Base-by-base conservation (phyloP, 2,797 vertebrate genomes). In the Mustela erminea region DNA sequence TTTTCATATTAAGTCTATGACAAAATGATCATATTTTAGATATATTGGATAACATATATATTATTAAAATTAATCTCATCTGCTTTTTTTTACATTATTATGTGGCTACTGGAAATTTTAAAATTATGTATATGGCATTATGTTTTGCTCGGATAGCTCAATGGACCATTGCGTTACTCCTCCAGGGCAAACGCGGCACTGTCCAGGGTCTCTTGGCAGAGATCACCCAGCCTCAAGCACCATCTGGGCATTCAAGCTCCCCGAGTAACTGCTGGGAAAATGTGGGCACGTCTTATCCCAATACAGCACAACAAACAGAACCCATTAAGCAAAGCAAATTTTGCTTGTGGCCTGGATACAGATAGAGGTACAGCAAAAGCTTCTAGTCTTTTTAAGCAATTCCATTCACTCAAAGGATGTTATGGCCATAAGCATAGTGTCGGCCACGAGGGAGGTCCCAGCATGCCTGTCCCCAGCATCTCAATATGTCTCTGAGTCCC, bases 381-480 rank as follows among this genome's bases (percentile, higher is more conserved):
- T 32, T 70, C 94, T 52, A 62, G 58, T 93, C n/a, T 20, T 90
- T 95, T 70, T 11, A 96, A 96, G 85, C 49, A 84, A 84, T 49
- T 93, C 41, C 23, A 10, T 83, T 90, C 95, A 88, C 80, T 96
- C 87, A 20, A 64, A 83, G 72, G 18, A 54, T 52, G 2, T 11
- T 14, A 7, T 46, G 66, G 41, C 81, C 18, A 54, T 66, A 87
- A 52, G 74, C 64, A 83, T 4, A 41, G 68, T 14, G 27, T 68
- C 70, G 10, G 6, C 66, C 17, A 25, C 13, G 17, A 17, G 27
- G 11, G 13, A 78, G 43, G 14, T 29, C 43, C 29, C 17, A 8
- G 49, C 10, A 17, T 7, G 4, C 52, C 64, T 62, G 89, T 80
- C 43, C 54, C 35, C 56, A 72, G 2, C 20, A 75, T 25, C 43